phyloP scores from a whole-genome alignment of 2,888 invertebrate species.

The Sinhomidia bicolor region DNA sequence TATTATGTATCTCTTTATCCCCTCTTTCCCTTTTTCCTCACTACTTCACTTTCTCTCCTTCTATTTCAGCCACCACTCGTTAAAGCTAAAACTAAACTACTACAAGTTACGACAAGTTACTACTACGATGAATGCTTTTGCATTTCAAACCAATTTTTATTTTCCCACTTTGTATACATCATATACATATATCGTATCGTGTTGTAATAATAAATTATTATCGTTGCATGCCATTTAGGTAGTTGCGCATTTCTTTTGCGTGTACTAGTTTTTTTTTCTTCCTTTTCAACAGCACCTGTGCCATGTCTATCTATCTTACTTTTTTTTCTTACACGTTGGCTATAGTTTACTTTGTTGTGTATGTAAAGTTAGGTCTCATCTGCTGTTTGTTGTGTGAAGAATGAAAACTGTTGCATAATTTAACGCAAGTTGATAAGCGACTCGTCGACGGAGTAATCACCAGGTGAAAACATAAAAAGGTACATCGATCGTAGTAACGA shows the following conservation, averaged over 20 bases:
- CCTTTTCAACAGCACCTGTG: constrained; percentile 28
- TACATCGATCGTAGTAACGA: constrained; percentile 41
- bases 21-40: neutral
- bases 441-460: constrained; percentile 36
- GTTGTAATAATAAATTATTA: constrained; percentile 6
- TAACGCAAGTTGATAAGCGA: constrained; percentile 53
- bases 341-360: too few relatives aligned
- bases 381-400: constrained; percentile 20
- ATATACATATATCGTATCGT: constrained; percentile 4
- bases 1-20: neutral
- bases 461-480: constrained; percentile 37
- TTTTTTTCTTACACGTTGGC: neutral
- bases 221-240: neutral
- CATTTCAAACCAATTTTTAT: constrained; percentile 17
- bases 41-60: neutral
- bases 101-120: neutral
- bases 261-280: neutral
- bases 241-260: neutral
- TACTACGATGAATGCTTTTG: neutral
- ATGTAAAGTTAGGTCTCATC: constrained; percentile 25
- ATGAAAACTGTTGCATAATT: constrained; percentile 70
- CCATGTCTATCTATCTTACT: neutral
- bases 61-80: neutral
- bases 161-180: neutral
- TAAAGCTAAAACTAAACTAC: neutral